phyloP scores from a whole-genome alignment of 2,797 vertebrate species.

The Antrozous pallidus region DNA sequence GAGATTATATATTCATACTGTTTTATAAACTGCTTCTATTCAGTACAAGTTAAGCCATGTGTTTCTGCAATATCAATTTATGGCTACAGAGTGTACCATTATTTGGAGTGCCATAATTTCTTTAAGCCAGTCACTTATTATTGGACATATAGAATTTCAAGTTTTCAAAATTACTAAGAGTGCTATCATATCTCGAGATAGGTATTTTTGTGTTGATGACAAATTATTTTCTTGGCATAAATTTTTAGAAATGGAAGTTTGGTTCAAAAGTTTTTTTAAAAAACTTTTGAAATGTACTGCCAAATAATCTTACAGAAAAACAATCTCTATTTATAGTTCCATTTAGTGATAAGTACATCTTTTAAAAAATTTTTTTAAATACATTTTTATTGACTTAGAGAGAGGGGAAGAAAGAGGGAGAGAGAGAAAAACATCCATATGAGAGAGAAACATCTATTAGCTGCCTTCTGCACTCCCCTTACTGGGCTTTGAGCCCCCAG shows the following conservation, averaged over 20 bases:
- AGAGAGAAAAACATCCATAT: too few relatives aligned
- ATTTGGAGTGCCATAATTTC: neutral
- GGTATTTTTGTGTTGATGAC: neutral
- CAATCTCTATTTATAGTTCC: neutral
- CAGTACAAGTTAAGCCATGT: neutral
- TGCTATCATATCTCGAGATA: neutral
- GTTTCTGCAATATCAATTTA: neutral
- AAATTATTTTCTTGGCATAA: neutral
- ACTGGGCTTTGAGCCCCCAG: too few relatives aligned
- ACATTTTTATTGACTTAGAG: too few relatives aligned
- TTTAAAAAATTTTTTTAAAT: neutral
- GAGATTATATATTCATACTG: neutral
- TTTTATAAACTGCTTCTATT: neutral
- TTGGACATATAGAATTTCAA: neutral
- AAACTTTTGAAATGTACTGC: neutral
- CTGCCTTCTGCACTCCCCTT: too few relatives aligned
- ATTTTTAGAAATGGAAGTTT: constrained; percentile 3
- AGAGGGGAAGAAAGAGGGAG: too few relatives aligned
- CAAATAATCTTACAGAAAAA: neutral
- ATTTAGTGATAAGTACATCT: neutral
- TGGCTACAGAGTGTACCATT: neutral
- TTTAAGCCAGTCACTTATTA: neutral
- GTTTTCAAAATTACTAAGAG: neutral
- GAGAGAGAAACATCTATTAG: too few relatives aligned
- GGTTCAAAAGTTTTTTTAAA: neutral